These are phyloP conservation scores for Spodoptera exigua DNA, from an alignment of 2,888 invertebrate species.

Conservation along the genomic window DNA sequence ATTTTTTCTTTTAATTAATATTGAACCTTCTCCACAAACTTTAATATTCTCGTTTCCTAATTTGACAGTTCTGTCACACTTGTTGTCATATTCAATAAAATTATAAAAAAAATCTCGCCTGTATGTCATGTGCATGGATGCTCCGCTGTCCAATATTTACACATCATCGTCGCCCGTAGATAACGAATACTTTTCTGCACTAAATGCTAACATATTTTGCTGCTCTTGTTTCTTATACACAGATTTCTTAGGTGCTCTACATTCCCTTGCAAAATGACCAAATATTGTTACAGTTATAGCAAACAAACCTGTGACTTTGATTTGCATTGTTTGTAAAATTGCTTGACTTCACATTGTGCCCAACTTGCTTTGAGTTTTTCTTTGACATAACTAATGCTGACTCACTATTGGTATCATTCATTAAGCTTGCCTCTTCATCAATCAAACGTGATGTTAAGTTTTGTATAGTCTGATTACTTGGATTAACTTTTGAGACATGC, in stretches of 20 bases:
- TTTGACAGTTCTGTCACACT: slow-evolving; percentile 2
- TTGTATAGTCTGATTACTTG: background rate
- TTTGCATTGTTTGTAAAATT: background rate
- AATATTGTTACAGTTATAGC: slow-evolving; percentile 9
- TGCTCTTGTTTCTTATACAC: background rate
- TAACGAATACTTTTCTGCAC: background rate
- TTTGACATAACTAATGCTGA: slow-evolving; percentile 6
- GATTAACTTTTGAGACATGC: slow-evolving; percentile 14
- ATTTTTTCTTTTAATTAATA: background rate
- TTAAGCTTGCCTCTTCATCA: slow-evolving; percentile 10
- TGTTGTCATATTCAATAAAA: background rate
- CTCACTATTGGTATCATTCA: slow-evolving; percentile 4
- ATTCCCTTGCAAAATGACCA: slow-evolving; percentile 5
- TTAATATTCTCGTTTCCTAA: slow-evolving; percentile 1
- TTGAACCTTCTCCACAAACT: slow-evolving; percentile 3
- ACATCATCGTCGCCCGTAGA: background rate
- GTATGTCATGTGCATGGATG: slow-evolving; percentile 5
- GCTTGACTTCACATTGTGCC: background rate
- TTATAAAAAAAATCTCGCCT: slow-evolving; percentile 2
- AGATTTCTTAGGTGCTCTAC: slow-evolving; percentile 2
- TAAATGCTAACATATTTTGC: slow-evolving; percentile 4
- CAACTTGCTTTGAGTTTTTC: slow-evolving; percentile 4
- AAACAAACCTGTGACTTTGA: slow-evolving; percentile 6
- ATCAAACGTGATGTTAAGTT: background rate
- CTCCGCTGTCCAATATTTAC: background rate